Evolutionary conservation across 2,888 invertebrate species (phyloP), one percentile per base, ranked within the genome.

Genomic region (Epirrhoe alternata): DNA sequence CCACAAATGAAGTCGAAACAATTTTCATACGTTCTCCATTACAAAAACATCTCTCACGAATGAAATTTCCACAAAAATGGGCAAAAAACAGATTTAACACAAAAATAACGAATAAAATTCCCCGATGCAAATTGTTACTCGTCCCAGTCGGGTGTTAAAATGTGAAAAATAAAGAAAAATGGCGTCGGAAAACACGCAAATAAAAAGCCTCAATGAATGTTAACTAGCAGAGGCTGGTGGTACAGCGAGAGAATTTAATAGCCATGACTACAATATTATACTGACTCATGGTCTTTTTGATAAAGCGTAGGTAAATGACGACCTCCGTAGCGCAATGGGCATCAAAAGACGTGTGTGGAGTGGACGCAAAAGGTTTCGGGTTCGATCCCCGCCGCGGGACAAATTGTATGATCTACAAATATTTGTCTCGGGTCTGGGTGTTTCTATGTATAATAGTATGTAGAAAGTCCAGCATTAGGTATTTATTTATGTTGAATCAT

Each of bases 161-260:
- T 68, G 72, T 62, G 61, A 66, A 61, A 72, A 72, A 71, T 71
- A 74, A 74, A 74, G 74, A 75, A 80, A 64, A 82, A 79, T 80
- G 75, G 75, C 64, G 62, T 54, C 54, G 16, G 54, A 70, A 73
- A 77, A 76, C 79, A 76, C 71, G 71, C 76, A 77, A 80, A 80
- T 77, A 78, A 78, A 77, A 74, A 72, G 68, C 64, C 64, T 54
- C 76, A 69, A 79, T 82, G 83, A 82, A 83, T 83, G 78, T 74
- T 84, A 86, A 85, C 82, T 77, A 82, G 80, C 75, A 17, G 55
- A 8, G 49, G 68, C 12, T 31, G 0, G 69, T 16, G 63, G 8
- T 54, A 61, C 54, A 70, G 5, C 47, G 55, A 24, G 73, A 17
- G 42, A 38, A 42, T 42, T 10, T 42, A 42, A 42, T 42, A 42